These are phyloP conservation scores for Limnodromus scolopaceus DNA, from an alignment of 2,797 vertebrate species.

Conservation along the genomic window DNA sequence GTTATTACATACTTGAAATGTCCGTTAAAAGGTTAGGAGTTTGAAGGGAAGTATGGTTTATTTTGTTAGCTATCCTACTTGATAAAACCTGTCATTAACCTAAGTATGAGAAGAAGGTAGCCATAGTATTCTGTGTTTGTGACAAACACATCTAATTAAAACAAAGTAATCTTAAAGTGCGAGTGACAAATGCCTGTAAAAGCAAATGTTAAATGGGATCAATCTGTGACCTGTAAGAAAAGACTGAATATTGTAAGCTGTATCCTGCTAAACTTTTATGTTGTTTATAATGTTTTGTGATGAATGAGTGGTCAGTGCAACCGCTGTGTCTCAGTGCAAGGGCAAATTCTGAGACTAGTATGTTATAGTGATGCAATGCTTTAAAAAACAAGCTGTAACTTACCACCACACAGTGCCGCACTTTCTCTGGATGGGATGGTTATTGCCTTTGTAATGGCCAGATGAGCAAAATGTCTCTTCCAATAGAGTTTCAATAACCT, in stretches of 20 bases:
- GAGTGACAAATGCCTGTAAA: not conserved
- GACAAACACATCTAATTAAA: not conserved
- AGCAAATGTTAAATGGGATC: not conserved
- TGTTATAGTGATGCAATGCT: not conserved
- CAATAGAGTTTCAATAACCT: not conserved
- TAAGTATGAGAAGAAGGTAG: not conserved
- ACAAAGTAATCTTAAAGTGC: not conserved
- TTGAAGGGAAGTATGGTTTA: not conserved
- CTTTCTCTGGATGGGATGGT: not conserved
- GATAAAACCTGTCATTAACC: not conserved
- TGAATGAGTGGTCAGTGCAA: not conserved
- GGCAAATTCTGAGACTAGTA: not conserved
- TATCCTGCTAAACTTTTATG: not conserved
- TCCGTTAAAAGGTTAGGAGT: not conserved
- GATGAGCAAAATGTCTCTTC: not conserved
- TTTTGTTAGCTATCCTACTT: not conserved
- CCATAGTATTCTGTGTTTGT: not conserved
- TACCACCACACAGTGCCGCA: not conserved
- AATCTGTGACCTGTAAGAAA: not conserved
- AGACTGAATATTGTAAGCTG: not conserved
- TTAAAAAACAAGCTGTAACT: not conserved
- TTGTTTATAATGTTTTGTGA: not conserved
- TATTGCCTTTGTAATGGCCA: not conserved
- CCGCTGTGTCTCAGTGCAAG: not conserved
- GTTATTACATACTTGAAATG: not conserved